A percentile compares a stretch with the other conserved stretches of the same genome.
Evolutionary conservation across 2,797 vertebrate species (phyloP).

Genomic region (Hypotaenidia philippensis): DNA sequence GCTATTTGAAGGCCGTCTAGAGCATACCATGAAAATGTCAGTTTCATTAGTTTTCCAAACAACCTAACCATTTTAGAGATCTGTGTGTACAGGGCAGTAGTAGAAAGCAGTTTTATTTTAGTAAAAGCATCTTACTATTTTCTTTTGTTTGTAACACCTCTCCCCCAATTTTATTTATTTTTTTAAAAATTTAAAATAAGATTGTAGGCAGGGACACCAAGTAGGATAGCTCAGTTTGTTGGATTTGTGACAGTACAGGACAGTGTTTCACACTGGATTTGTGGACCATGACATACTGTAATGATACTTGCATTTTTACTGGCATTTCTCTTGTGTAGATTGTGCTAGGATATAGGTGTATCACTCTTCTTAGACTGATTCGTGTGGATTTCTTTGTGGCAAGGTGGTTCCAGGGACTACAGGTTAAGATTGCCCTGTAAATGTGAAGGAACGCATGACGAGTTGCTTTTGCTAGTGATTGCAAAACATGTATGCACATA

Average conservation of each 20-base stretch:
- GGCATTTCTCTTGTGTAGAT: background rate
- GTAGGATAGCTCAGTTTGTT: background rate
- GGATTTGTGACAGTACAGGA: background rate
- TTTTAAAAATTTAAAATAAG: too few relatives aligned
- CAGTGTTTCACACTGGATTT: background rate
- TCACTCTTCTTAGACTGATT: accelerated
- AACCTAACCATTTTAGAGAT: background rate
- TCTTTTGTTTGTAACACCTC: background rate
- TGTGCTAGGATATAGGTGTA: background rate
- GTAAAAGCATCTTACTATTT: background rate
- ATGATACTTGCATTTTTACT: background rate
- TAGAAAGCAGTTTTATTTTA: background rate
- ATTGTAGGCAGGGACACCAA: background rate
- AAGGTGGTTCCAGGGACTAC: background rate
- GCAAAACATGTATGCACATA: background rate
- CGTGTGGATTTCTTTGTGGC: background rate
- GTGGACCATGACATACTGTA: background rate
- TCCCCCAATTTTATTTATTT: background rate
- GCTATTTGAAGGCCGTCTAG: background rate
- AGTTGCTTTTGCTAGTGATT: constrained; percentile 34
- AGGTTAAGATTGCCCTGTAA: background rate
- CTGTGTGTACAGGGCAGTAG: background rate
- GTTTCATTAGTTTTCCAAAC: background rate
- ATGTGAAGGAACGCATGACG: background rate
- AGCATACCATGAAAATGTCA: background rate